These are phyloP conservation scores for Drosophila paulistorum DNA, from an alignment of 1,140 invertebrate genomes.

Conservation along the genomic window DNA sequence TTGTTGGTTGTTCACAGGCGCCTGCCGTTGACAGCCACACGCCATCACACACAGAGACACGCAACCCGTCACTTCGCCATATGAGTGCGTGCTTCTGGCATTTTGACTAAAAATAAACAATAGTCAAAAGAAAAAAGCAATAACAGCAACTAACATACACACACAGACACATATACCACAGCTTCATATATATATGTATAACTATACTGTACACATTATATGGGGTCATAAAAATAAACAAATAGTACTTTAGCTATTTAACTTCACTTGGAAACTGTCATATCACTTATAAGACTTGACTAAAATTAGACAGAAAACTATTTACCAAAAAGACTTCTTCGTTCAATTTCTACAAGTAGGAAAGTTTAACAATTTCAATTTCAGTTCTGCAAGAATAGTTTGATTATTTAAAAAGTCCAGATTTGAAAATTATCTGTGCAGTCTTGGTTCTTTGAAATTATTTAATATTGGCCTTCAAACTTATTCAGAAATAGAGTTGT, in stretches of 20 bases:
- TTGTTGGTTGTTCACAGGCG: slow-evolving; percentile 13
- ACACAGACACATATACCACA: background rate
- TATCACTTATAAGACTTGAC: background rate
- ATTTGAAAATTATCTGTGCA: too few species aligned
- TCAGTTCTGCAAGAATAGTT: too few species aligned
- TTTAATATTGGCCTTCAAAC: too few species aligned
- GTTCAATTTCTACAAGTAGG: too few species aligned
- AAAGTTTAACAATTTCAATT: too few species aligned
- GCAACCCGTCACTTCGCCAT: slow-evolving; percentile 45
- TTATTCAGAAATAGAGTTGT: too few species aligned
- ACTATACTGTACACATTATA: background rate
- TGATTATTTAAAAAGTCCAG: too few species aligned
- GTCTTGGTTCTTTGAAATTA: too few species aligned
- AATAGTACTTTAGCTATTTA: background rate
- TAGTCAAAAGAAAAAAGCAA: slow-evolving; percentile 35
- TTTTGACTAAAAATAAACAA: slow-evolving; percentile 73
- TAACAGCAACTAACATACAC: slow-evolving; percentile 13
- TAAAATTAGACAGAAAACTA: background rate
- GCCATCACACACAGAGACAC: slow-evolving; percentile 36
- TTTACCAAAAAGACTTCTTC: too few species aligned
- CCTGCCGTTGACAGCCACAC: slow-evolving; percentile 61
- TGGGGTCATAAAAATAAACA: background rate
- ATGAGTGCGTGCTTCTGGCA: slow-evolving; percentile 42
- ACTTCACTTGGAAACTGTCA: background rate
- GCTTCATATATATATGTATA: background rate